Base-by-base conservation (phyloP, 2,113 vertebrate species). In the Centropus unirufus region DNA sequence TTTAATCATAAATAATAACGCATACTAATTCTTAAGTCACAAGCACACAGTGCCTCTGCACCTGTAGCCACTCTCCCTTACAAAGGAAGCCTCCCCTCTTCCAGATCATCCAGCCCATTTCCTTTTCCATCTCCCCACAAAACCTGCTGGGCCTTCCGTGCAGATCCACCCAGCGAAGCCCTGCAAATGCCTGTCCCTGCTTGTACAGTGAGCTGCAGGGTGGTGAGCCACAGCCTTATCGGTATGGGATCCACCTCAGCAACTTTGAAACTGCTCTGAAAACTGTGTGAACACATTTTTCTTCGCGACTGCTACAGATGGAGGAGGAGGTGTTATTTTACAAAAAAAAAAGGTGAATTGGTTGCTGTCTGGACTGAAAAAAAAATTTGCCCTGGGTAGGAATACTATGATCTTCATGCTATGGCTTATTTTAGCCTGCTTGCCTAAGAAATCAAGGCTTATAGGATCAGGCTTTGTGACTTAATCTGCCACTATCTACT, bases 1-100 rank as follows among this genome's bases (percentile, higher is more conserved):
- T 92, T 92, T 76, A 89, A 90, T 90, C 64, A 92, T 95, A 95
- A 97, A 92, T 83, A 93, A 72, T 74, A 72, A 90, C 69, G 52
- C 39, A 54, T 63, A 54, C 21, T 78, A 24, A 23, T 75, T 88
- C 85, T 92, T 91, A 78, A 88, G 44, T 62, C 39, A 49, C 64
- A 92, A 64, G 40, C 3, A 2, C n/a, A 19, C 0, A 2, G 40
- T 1, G 12, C 66, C 69, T 70, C 93, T 92, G 75, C 88, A 95
- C 85, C 88, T 92, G 90, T 94, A 95, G 55, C 40, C 55, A 62
- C 52, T 40, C 32, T 93, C 5, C 44, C 63, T 86, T 23, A 79
- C 27, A 87, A 89, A 90, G 14, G 27, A 72, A 86, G 7, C 36
- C 23, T 70, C 3, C n/a, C 14, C 19, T 74, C 69, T 70, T 83